Evolutionary conservation across 2,113 vertebrate species (phyloP), one percentile per base, ranked within the genome.

Genomic region (Redunca redunca): DNA sequence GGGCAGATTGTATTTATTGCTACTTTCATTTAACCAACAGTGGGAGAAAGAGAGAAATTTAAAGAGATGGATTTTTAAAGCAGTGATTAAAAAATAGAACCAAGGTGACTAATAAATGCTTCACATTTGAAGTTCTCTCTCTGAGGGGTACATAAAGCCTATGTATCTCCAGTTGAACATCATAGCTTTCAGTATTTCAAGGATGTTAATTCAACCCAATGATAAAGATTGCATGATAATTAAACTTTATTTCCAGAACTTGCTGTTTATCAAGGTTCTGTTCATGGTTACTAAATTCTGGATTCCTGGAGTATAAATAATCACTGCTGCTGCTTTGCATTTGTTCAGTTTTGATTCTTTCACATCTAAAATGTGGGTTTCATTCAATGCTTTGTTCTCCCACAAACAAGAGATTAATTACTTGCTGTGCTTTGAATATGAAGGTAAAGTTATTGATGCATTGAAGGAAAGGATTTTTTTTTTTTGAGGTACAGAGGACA

Each of bases 221-320:
- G 88, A 86, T 84, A 84, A 97, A 95, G 26, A 82, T 43, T 52
- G 58, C 91, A 60, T 64, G 95, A 93, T 89, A n/a, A 97, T 97
- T 98, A 91, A 10, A 74, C 87, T 97, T 98, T 97, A 92, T 94
- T 98, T 98, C 97, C 97, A 97, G 95, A 96, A 97, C 94, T 89
- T 88, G 87, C 43, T 0, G 0, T 78, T 52, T 78, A 74, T 15
- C 12, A 55, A 78, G 50, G 2, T 83, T 96, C 90, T 53, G 14
- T 78, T 67, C 64, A 26, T 91, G 62, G 26, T 82, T 64, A 58
- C 71, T 96, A 90, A 67, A 16, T 80, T 82, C 15, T 17, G 53
- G 95, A 30, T 94, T 91, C 94, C 91, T 94, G 67, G 90, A 96
- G 87, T 48, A 23, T 57, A 48, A 95, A 0, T 88, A 93, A 83